Base-by-base conservation (phyloP, 2,113 vertebrate species). In the Oxyura jamaicensis region DNA sequence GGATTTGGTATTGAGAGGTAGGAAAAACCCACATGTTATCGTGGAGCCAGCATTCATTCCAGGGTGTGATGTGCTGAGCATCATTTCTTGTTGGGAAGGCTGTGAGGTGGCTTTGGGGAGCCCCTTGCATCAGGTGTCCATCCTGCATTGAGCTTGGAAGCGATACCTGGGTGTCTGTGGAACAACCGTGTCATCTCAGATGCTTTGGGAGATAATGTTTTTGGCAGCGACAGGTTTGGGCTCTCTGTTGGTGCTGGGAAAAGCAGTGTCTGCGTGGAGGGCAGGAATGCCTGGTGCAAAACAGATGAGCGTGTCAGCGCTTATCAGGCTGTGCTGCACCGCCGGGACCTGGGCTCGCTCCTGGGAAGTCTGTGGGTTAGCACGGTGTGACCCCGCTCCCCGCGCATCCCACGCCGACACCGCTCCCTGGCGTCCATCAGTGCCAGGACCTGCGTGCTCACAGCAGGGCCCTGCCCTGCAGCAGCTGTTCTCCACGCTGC, bases 351-450 rank as follows among this genome's bases (percentile, higher is more conserved):
- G 35, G 39, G 41, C 89, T 92, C 0, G 0, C 39, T 80, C 50
- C 91, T 35, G 56, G 58, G 79, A 48, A 76, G 35, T 55, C 3
- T 28, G 18, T 46, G 35, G 41, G 35, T 73, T 67, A 73, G 35
- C 65, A 28, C 5, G 1, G 22, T n/a, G 60, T 2, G 14, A 74
- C 53, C 28, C 21, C 0, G 0, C 15, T 83, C 60, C 36, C 31
- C 0, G 1, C 41, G 42, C 31, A 29, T 15, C 69, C 77, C 3
- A 3, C 76, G 50, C 68, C 0, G 1, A 66, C 41, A 10, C 6
- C 6, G 2, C 42, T 60, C 65, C 77, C 41, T 1, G 0, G 48
- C 1, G 0, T 41, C 55, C 67, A 31, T 0, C 1, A 36, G 76
- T 28, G 36, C 55, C 2, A 0, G 39, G 83, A 88, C 48, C 82